Base-by-base conservation (phyloP, 30 jellyfish, hydroid and myxozoan species). In the Aurelia aurita region DNA sequence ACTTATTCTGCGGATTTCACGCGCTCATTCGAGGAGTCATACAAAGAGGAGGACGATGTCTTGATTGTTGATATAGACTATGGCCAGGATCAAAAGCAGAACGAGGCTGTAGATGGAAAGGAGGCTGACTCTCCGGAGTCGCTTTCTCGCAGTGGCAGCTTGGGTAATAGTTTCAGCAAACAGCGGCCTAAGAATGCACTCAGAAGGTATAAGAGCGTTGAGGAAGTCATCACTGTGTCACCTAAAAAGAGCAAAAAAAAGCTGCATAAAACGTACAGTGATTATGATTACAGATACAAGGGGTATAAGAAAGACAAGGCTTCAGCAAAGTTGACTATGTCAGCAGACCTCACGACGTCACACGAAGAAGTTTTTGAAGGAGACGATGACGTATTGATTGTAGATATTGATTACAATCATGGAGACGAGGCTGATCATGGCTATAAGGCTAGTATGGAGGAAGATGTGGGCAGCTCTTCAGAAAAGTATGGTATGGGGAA, bases 1-100 rank as follows among this genome's bases (percentile, higher is more conserved):
- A 77, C 88, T 8, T 65, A 58, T 32, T 77, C 88, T 15, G 47
- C 88, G n/a, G 88, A 77, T 45, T 77, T 77, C 54, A 77, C 88
- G 31, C 88, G 51, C 57, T 77, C 88, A 18, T 77, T 51, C 71
- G 88, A 77, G 45, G 88, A 77, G 31, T 51, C 77, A 8, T 77
- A 29, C 54, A 72, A 77, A 25, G 78, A 35, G 8, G 88, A 77
- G 12, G 88, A 77, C 22, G 88, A 77, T 46, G 51, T 60, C 22
- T 66, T 77, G 68, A 60, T 77, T 39, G 88, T 77, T 35, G 88
- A 77, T 14, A 77, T 77, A 2, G 88, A 77, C 79, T 77, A 77
- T 49, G 88, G 88, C 67, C 67, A n/a, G 21, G 88, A 44, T 20
- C 43, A 43, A 1, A 32, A 3, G 1, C 27, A 28, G 32, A 58